Evolutionary conservation across 2,888 invertebrate genomes (phyloP).

Genomic region (Diplazon laetatorius): DNA sequence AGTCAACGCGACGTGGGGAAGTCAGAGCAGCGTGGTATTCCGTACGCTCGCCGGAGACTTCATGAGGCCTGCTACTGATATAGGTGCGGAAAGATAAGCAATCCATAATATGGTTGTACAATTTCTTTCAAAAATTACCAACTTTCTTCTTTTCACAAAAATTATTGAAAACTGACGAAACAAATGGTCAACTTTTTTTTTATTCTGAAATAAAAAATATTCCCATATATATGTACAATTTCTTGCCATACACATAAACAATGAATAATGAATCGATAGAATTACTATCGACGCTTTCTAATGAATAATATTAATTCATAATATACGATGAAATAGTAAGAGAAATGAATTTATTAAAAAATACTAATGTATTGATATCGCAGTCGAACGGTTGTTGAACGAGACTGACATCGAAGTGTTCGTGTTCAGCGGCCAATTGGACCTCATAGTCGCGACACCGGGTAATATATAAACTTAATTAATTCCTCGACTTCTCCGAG

Average conservation of each 20-base stretch:
- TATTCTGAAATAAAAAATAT: too few relatives aligned
- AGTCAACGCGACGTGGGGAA: constrained; percentile 84
- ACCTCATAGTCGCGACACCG: constrained; percentile 92
- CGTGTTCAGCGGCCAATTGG: constrained; percentile 91
- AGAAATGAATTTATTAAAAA: background rate
- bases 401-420: constrained; percentile 87
- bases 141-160: too few relatives aligned
- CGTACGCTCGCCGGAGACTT: constrained; percentile 86
- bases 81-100: constrained; percentile 86
- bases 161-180: too few relatives aligned
- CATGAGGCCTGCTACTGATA: constrained; percentile 90
- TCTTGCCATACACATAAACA: too few relatives aligned
- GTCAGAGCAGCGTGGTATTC: constrained; percentile 86
- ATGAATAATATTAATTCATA: too few relatives aligned
- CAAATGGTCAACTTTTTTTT: too few relatives aligned
- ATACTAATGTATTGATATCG: constrained; percentile 25
- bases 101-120: too few relatives aligned
- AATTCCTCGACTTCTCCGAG: constrained; percentile 39
- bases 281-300: too few relatives aligned
- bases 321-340: too few relatives aligned
- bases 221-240: too few relatives aligned
- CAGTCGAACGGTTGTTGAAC: constrained; percentile 87
- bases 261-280: too few relatives aligned
- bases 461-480: constrained; percentile 84
- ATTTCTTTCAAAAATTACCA: too few relatives aligned